phyloP scores from a whole-genome alignment of 2,113 vertebrate genomes.

The Narcine bancroftii region DNA sequence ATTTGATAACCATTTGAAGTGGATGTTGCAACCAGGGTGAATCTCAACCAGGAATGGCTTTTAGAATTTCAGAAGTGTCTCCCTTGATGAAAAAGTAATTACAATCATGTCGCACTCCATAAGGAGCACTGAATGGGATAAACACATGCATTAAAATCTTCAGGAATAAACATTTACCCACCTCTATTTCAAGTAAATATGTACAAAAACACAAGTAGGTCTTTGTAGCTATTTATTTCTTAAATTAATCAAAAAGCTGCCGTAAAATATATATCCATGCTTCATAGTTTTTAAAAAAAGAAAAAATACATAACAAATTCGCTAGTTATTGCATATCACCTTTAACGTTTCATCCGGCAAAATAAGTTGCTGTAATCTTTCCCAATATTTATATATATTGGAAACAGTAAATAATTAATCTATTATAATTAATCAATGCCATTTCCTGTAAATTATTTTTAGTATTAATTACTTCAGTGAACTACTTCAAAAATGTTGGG shows the following conservation, averaged over 20 bases:
- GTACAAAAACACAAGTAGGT: neutral
- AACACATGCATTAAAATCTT: neutral
- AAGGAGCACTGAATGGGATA: too few species aligned
- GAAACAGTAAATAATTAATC: slow-evolving; percentile 9
- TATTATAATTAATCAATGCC: too few species aligned
- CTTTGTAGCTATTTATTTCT: neutral
- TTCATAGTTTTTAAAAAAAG: neutral
- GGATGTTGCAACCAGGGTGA: too few species aligned
- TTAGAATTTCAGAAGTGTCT: too few species aligned
- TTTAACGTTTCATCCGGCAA: neutral
- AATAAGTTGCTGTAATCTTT: neutral
- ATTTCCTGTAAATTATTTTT: neutral
- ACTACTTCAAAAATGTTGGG: neutral
- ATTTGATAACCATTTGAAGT: too few species aligned
- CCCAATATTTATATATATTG: neutral
- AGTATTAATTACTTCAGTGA: neutral
- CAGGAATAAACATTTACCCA: neutral
- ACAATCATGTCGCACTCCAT: too few species aligned
- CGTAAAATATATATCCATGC: neutral
- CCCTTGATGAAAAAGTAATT: too few species aligned
- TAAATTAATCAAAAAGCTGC: neutral
- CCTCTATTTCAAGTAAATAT: neutral
- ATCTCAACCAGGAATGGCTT: too few species aligned
- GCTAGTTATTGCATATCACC: neutral
- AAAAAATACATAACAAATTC: neutral